Evolutionary conservation across 2,113 vertebrate genomes (phyloP), one percentile per base, ranked within the genome.

Genomic region (Solea solea): DNA sequence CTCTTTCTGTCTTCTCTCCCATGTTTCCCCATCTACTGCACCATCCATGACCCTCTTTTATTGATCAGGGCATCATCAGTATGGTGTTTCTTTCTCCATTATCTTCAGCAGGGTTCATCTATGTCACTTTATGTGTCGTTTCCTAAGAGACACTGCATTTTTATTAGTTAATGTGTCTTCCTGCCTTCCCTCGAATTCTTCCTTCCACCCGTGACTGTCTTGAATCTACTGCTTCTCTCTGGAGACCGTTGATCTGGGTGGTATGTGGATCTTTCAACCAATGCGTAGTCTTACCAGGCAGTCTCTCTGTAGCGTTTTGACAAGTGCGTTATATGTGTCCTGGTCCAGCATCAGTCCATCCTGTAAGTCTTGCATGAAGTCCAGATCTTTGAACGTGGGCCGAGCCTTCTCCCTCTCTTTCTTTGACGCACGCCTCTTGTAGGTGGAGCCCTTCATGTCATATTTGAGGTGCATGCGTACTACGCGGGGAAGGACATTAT

Each of bases 391-490:
- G 92, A 95, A 98, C 0, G 98, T 99, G 57, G 98, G 98, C 77
- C 86, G 90, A 54, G 94, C 94, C 83, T 99, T 99, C 75, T 99
- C 97, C 21, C 96, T 93, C 72, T 99, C 98, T 77, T 99, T 99
- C 88, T 94, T 97, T 84, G 97, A 98, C 0, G 97, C 97, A 10
- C 97, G 93, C 51, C 98, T 95, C 86, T 98, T 99, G 83, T 99
- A 98, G 1, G 98, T 99, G 0, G 98, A 99, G 55, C 98, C 98
- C 91, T 98, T 99, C 78, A 99, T 91, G 94, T 99, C 98, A 0
- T 95, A 99, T 61, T 99, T 99, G 71, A 98, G 95, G 91, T 99
- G 98, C 98, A 99, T 99, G 77, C 95, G 95, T 34, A 99, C 97
- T 1, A 95, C 95, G 0, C 98, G 94, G 0, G 98, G 98, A 73